Base-by-base conservation (phyloP, 2,888 invertebrate species). In the Nephrotoma appendiculata region DNA sequence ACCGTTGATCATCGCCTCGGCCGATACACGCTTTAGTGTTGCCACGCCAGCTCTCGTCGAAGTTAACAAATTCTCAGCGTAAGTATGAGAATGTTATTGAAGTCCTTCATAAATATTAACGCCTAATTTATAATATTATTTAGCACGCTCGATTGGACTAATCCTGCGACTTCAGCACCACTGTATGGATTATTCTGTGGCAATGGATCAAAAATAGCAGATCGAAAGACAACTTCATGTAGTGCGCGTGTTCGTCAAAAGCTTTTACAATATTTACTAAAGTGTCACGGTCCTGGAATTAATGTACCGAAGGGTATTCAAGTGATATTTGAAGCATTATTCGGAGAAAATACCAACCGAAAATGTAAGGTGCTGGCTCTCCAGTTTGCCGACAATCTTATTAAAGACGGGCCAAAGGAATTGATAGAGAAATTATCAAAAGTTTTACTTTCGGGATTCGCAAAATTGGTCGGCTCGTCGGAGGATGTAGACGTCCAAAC, bases 1-100 rank as follows among this genome's bases (percentile, higher is more conserved):
- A 88, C 95, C 96, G 87, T 92, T 97, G 87, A 94, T 98, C 7
- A 94, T 98, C 6, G 98, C 96, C 1, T 96, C 97, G 0, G 95
- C 98, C 0, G 98, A 98, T 90, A 96, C 97, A 0, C 93, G 98
- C 88, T 98, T 96, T 90, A 96, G 95, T 91, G 96, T 98, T 84
- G 97, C 97, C 86, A 97, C 97, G 90, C 94, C 95, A 87, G 98
- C 97, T 1, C 97, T 98, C 90, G 94, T 95, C 88, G 96, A 97
- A 89, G 91, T 98, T 7, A 97, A 96, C 89, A 96, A 96, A 91
- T 94, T 95, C 83, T 94, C 94, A 88, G 94, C 94, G 95, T 95
- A 92, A 88, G 89, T 86, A 15, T 52, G 3, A 87, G 86, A 45
- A 57, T 31, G 31, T 1, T 31, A 3, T 31, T 31, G 31, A 31